Conservation (phyloP, 2,113 vertebrate genomes). For the Gavia stellata region DNA sequence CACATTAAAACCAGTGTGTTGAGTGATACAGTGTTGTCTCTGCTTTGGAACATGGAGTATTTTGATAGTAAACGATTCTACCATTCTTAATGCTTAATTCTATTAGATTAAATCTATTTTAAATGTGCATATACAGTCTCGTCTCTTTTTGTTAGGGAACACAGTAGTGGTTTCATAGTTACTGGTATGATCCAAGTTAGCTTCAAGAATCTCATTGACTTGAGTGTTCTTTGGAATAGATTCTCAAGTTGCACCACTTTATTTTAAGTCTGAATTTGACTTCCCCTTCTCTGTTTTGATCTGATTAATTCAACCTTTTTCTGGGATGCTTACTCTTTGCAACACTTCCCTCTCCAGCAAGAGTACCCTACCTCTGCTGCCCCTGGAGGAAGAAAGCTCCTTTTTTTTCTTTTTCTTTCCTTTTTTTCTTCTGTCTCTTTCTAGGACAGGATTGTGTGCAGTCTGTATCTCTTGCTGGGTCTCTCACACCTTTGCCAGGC, state of each 20-base stretch:
- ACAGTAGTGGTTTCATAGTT: not conserved
- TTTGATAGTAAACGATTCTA: not conserved
- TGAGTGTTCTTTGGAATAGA: not conserved
- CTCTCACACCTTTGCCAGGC: not conserved
- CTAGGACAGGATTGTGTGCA: not conserved
- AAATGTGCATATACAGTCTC: not conserved
- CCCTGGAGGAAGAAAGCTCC: not conserved
- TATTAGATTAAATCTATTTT: not conserved
- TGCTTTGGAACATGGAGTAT: not conserved
- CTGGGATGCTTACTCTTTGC: not conserved
- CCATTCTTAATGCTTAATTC: not conserved
- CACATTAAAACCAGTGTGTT: not conserved
- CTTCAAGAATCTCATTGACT: not conserved
- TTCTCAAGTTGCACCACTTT: not conserved
- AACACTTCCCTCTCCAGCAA: not conserved
- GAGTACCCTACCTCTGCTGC: not conserved
- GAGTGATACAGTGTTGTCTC: not conserved
- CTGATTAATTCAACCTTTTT: not conserved
- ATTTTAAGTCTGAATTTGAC: not conserved
- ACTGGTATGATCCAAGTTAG: not conserved
- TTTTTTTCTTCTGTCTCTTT: not conserved
- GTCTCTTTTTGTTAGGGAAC: not conserved
- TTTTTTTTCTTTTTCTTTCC: accelerated
- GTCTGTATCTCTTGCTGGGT: not conserved
- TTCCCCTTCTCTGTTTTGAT: not conserved